Evolutionary conservation across 2,113 vertebrate genomes (phyloP), one percentile per base, ranked within the genome.

Genomic region (Astatoreochromis straeleni): DNA sequence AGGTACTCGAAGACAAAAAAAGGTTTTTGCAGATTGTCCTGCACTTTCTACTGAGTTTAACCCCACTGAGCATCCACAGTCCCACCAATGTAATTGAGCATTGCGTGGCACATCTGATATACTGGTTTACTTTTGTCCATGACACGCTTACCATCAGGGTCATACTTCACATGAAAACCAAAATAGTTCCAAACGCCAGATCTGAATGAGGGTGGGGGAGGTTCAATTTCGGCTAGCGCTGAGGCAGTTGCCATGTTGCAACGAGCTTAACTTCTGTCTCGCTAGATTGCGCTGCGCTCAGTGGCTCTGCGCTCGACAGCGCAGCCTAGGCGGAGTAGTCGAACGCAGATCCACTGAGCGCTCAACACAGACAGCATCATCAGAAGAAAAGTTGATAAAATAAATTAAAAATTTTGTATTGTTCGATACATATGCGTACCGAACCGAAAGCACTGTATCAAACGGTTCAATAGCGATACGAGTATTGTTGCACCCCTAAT

Each of bases 241-340:
- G 49, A 53, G 49, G 49, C 5, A 53, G 49, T n/a, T 53, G 49
- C 9, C 49, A 51, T n/a, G 49, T 51, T 51, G 49, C 49, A n/a
- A 51, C 1, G 3, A 51, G 49, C 17, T 51, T 53, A n/a, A 0
- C 9, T 53, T 3, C 49, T 53, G 19, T 53, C 5, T 53, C 0
- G 3, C 9, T 53, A 53, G 5, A 5, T n/a, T 51, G 49, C 49
- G 3, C 49, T 51, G 19, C 19, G 3, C 5, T 53, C 8, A 5
- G 38, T 40, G 38, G 10, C 1, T 40, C 9, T 53, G 49, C 3
- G 2, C 5, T 53, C 2, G 17, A 51, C 9, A 51, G 49, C 1
- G 9, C 49, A n/a, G 17, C 49, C 49, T 51, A 51, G 19, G 49
- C 8, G 0, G 49, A n/a, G 17, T 9, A n/a, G 49, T 51, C 0